Conservation (phyloP, 2,888 invertebrate species). For the Acrobasis repandana region DNA sequence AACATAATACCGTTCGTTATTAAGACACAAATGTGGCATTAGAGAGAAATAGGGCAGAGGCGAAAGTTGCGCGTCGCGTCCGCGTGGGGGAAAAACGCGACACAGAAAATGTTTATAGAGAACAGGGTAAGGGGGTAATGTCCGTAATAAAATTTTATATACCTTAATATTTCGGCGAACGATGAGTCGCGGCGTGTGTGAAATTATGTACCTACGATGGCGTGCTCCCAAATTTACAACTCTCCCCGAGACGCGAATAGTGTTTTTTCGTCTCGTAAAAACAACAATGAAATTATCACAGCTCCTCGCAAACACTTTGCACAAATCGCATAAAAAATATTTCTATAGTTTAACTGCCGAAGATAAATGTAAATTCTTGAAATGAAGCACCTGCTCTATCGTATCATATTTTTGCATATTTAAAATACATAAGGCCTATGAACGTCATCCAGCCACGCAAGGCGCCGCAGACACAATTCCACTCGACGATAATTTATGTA, state of each 20-base stretch:
- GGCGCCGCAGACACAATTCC: conserved; percentile 58
- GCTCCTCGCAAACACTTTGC: background rate
- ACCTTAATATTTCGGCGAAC: conserved; percentile 78
- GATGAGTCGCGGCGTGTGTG: conserved; percentile 77
- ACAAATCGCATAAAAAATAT: conserved; percentile 14
- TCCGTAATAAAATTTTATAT: conserved; percentile 79
- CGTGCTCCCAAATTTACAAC: conserved; percentile 63
- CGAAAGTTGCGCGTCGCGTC: conserved; percentile 47
- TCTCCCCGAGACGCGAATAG: conserved; percentile 42
- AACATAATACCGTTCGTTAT: conserved; percentile 76
- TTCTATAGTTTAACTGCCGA: conserved; percentile 25
- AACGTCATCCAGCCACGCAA: conserved; percentile 47
- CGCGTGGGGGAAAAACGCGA: conserved; percentile 52
- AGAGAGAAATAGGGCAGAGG: conserved; percentile 67
- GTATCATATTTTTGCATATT: background rate
- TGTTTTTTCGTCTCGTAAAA: conserved; percentile 42
- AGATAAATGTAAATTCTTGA: background rate
- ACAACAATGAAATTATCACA: conserved; percentile 31
- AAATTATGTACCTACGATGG: conserved; percentile 68
- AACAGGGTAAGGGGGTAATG: conserved; percentile 73
- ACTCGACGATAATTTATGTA: conserved; percentile 74
- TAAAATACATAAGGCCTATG: conserved; percentile 12
- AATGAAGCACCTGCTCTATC: background rate
- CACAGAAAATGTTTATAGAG: conserved; percentile 74
- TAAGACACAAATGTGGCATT: conserved; percentile 78